These are phyloP conservation scores for Orthosia incerta DNA, from an alignment of 2,888 invertebrate species.

Conservation along the genomic window DNA sequence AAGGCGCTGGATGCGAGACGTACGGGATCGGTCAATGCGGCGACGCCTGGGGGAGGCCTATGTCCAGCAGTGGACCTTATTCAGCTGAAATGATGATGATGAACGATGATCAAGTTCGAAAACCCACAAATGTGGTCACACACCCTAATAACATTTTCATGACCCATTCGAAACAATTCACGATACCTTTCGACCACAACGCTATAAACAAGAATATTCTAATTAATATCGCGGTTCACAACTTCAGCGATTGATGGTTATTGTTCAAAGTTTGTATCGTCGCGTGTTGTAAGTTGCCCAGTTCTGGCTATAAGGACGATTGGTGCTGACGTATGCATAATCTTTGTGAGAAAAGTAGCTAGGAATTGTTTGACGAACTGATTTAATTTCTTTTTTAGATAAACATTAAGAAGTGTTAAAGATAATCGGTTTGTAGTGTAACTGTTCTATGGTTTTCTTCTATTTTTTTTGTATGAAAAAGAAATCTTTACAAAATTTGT, in stretches of 20 bases:
- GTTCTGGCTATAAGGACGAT: constrained; percentile 27
- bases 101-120: too few species aligned
- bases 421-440: too few species aligned
- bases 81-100: too few species aligned
- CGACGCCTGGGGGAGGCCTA: too few species aligned
- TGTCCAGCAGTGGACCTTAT: too few species aligned
- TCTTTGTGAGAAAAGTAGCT: neutral
- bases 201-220: constrained; percentile 49
- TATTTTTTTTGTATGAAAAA: too few species aligned
- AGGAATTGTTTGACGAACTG: neutral
- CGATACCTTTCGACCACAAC: constrained; percentile 7
- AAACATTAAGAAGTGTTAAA: too few species aligned
- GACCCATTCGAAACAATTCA: constrained; percentile 35
- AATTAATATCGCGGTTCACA: constrained; percentile 60
- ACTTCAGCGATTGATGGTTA: constrained; percentile 64
- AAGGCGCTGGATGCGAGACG: too few species aligned
- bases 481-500: too few species aligned
- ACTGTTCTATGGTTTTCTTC: too few species aligned
- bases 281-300: constrained; percentile 33
- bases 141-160: neutral
- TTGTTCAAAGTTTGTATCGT: constrained; percentile 62
- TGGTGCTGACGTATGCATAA: constrained; percentile 11
- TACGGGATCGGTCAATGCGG: too few species aligned
- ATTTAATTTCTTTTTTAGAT: neutral
- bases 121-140: neutral